These are phyloP conservation scores for Reticulitermes lucifugus DNA, from an alignment of 2,888 invertebrate species.

Conservation along the genomic window DNA sequence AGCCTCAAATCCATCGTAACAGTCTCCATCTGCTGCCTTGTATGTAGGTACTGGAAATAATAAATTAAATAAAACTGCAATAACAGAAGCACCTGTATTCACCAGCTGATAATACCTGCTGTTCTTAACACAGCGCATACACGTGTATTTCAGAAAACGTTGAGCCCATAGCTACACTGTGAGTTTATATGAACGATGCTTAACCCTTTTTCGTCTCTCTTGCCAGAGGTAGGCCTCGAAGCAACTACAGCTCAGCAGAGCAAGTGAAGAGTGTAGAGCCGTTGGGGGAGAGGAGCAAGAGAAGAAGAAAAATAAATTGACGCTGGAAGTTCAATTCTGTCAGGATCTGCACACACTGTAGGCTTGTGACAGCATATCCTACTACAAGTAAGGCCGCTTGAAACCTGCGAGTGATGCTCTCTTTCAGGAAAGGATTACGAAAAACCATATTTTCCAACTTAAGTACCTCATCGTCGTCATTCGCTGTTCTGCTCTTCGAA, in stretches of 20 bases:
- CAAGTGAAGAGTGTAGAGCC: background rate
- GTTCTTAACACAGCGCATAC: background rate
- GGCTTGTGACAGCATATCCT: slow-evolving; percentile 5
- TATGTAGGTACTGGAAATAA: too few species aligned
- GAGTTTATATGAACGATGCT: slow-evolving; percentile 29
- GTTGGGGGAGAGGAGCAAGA: background rate
- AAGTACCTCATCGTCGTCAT: slow-evolving; percentile 39
- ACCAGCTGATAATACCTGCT: too few species aligned
- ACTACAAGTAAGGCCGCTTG: background rate
- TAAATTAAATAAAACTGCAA: too few species aligned
- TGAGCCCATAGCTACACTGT: background rate
- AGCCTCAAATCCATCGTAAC: too few species aligned
- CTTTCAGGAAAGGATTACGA: slow-evolving; percentile 47
- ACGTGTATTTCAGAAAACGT: background rate
- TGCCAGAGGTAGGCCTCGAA: background rate
- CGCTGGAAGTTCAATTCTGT: slow-evolving; percentile 3
- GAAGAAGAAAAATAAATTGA: slow-evolving; percentile 4
- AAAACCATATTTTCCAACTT: slow-evolving; percentile 46
- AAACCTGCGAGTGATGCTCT: slow-evolving; percentile 42
- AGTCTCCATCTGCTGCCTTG: too few species aligned
- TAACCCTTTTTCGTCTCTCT: background rate
- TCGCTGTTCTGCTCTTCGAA: background rate
- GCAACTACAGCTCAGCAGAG: background rate
- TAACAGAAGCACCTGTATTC: too few species aligned
- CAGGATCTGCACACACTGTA: background rate